Conservation (phyloP, 2,888 invertebrate species). For the Laspeyria flexula region DNA sequence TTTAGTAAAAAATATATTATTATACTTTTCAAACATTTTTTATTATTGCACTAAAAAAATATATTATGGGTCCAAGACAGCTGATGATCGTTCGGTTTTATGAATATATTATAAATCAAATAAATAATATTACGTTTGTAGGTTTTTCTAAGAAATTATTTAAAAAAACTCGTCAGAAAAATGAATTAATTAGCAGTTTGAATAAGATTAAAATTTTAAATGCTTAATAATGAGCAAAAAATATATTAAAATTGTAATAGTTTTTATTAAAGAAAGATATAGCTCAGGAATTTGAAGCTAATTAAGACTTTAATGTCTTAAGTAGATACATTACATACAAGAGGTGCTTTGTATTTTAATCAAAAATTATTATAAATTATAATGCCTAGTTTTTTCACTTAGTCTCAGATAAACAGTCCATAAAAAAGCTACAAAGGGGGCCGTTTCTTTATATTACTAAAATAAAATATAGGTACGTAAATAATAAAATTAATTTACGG, state of each 20-base stretch:
- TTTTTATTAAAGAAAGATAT: slow-evolving; percentile 14
- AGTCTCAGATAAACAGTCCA: not conserved
- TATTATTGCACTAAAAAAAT: too few relatives aligned
- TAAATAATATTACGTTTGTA: too few relatives aligned
- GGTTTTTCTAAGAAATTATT: not conserved
- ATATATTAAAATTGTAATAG: slow-evolving; percentile 18
- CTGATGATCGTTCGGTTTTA: too few relatives aligned
- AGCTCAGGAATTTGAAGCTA: slow-evolving; percentile 20
- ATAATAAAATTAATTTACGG: not conserved
- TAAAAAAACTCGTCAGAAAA: not conserved
- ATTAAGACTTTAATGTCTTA: slow-evolving; percentile 24
- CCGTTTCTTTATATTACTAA: not conserved
- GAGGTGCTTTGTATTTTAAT: slow-evolving; percentile 5
- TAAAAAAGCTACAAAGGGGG: not conserved
- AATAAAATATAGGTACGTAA: not conserved
- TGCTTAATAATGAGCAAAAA: slow-evolving; percentile 28
- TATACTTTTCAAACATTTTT: too few relatives aligned
- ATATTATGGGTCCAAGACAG: too few relatives aligned
- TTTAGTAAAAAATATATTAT: too few relatives aligned
- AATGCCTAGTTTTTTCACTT: not conserved
- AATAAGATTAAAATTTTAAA: slow-evolving; percentile 26
- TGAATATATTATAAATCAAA: too few relatives aligned
- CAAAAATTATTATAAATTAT: not conserved
- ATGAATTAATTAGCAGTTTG: slow-evolving; percentile 23
- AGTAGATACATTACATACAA: slow-evolving; percentile 2